Base-by-base conservation (phyloP, 2,888 invertebrate species). In the Cenopis cana region DNA sequence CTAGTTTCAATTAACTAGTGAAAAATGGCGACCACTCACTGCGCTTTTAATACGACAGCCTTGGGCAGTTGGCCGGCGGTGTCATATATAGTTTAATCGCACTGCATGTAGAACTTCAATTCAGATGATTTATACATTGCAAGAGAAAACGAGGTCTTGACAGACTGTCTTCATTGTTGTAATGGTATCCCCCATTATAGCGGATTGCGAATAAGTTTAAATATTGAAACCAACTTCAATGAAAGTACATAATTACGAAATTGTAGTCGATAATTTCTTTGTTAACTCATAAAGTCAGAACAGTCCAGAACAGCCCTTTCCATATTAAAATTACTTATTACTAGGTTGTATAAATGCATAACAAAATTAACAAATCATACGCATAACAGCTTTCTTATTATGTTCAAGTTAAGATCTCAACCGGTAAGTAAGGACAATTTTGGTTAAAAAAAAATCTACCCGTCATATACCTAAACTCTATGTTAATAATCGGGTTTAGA, bases 11-110 rank as follows among this genome's bases (percentile, higher is more conserved):
- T 79, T 81, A 80, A 87, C 79, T 82, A 79, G 78, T 86, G 88
- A 89, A 89, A 86, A 88, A 89, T 88, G 77, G 85, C 84, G 83
- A 81, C 83, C 86, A 85, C 88, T 87, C 87, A 87, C 84, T 77
- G 84, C 72, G 84, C 76, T 77, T 81, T 85, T 85, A 86, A 84
- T 85, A 82, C 81, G 81, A 77, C 74, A 78, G 83, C 85, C 82
- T 80, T 76, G 72, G 79, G 82, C 78, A 41, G 69, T 29, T 36
- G 14, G 33, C 60, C 46, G 46, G 55, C 24, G 50, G 38, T 72
- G 50, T 41, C 24, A 36, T 52, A 41, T 50, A 62, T 38, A 18
- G 6, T 38, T 74, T 74, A 74, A 76, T 73, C 74, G 74, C 24
- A 56, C 50, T 69, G 24, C 46, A 67, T 33, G 38, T 49, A 66